Evolutionary conservation across 2,113 vertebrate species (phyloP), one percentile per base, ranked within the genome.

Genomic region (Cebus imitator): DNA sequence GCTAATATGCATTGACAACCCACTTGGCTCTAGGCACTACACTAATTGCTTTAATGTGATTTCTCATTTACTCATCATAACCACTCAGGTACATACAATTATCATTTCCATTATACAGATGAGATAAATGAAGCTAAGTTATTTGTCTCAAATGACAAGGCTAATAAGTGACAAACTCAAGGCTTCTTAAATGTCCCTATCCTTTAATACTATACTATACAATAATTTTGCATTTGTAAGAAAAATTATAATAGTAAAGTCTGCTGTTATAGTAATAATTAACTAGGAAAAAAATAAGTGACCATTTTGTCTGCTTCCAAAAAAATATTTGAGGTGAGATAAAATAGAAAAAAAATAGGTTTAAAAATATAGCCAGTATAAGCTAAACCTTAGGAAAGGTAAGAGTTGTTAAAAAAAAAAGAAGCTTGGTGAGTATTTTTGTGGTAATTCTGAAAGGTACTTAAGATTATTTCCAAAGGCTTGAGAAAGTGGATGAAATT

Each of bases 221-320:
- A 76, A 40, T 90, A 80, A 52, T 45, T 94, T 90, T 96, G 4
- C 37, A 43, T 84, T 79, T 95, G 8, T 4, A 68, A 90, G 45
- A 90, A 75, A 86, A 87, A 52, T 8, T 52, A 57, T 66, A 25
- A 85, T 45, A 90, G 72, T 66, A 93, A 91, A 96, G 64, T n/a
- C 4, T 85, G 20, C 2, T 58, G 6, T 45, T 88, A 52, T 3
- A 76, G 40, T 45, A 76, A 84, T 50, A 80, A 75, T 66, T n/a
- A 58, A 43, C 55, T 18, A 58, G 32, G 32, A 82, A 87, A 95
- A 97, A 81, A 72, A 87, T 55, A 79, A 86, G 2, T n/a, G 6
- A 75, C n/a, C 11, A 57, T 23, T 20, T 1, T 35, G 6, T 48
- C 16, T 21, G 40, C 18, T 95, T 87, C 21, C 35, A 72, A 96